Base-by-base conservation (phyloP, 1,140 invertebrate species). In the Thalassaphorura encarpata region DNA sequence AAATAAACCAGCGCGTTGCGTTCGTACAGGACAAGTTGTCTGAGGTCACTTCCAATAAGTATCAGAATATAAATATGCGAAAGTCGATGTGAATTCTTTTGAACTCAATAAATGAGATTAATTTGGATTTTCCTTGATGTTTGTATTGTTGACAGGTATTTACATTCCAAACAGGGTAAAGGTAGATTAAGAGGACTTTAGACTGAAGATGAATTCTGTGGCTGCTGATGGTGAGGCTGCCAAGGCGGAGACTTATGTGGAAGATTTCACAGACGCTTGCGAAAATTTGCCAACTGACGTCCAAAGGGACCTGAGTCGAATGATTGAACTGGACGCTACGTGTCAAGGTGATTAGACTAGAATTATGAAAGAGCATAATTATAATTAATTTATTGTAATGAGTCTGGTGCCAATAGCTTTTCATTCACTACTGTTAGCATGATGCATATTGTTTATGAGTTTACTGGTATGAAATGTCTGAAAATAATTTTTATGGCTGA, bases 251-350 rank as follows among this genome's bases (percentile, higher is more conserved):
- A 86, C 86, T 26, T 96, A 93, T 71, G 83, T 96, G 60, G 89
- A 96, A 75, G 90, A 95, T 76, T 97, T 94, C 72, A 78, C 96
- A 41, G 93, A 97, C 75, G 91, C 87, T 66, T 85, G 94, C 52
- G 92, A 96, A 79, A 94, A 94, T 77, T 73, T 97, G 51, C 92
- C 92, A 27, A 89, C 95, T 72, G 91, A 96, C 73, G 75, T 97
- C 58, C 89, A 94, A 71, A 78, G 90, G 68, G 83, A 90, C 67
- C 79, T 96, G 65, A 88, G 90, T 46, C 80, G 88, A 68, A 81
- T 96, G 72, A 79, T 89, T 63, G 91, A 96, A 73, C 78, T 95
- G 48, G 91, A 96, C 73, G 83, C 90, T 19, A 83, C 83, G 71
- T 92, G 89, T 75, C 83, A 89, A 81, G 85, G 87, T 89, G 78